phyloP scores from a whole-genome alignment of 2,888 invertebrate species.

The Thyatira batis region DNA sequence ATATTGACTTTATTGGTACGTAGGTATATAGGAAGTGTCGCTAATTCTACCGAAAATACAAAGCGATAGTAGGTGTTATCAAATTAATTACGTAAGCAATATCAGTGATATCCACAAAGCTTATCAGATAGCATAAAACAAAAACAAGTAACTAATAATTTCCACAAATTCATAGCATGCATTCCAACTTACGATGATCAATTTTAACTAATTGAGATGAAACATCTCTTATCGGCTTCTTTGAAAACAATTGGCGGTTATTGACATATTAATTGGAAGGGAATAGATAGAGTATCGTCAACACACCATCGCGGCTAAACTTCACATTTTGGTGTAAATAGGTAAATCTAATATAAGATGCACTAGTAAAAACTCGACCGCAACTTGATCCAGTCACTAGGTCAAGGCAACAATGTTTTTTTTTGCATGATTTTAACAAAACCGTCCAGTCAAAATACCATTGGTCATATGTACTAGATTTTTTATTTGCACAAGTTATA shows the following conservation, averaged over 20 bases:
- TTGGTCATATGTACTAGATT: neutral
- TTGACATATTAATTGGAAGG: neutral
- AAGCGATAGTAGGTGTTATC: neutral
- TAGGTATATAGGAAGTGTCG: neutral
- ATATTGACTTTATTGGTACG: too few relatives aligned
- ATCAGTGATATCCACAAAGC: neutral
- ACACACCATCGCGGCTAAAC: neutral
- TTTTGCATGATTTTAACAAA: neutral
- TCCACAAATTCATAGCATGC: neutral
- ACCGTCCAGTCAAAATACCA: too few relatives aligned
- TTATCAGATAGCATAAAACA: neutral
- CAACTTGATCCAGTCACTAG: neutral
- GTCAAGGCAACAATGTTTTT: constrained; percentile 2
- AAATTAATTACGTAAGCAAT: neutral
- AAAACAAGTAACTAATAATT: neutral
- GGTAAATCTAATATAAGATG: neutral
- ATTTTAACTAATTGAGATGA: neutral
- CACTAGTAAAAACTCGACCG: neutral
- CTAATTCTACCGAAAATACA: neutral
- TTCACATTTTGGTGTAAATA: neutral
- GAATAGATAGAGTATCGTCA: neutral
- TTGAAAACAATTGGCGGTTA: neutral
- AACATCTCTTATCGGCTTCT: neutral
- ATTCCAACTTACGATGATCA: neutral
- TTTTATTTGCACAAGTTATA: too few relatives aligned